Conservation (phyloP, 2,888 invertebrate genomes). For the Nomada goodeniana region DNA sequence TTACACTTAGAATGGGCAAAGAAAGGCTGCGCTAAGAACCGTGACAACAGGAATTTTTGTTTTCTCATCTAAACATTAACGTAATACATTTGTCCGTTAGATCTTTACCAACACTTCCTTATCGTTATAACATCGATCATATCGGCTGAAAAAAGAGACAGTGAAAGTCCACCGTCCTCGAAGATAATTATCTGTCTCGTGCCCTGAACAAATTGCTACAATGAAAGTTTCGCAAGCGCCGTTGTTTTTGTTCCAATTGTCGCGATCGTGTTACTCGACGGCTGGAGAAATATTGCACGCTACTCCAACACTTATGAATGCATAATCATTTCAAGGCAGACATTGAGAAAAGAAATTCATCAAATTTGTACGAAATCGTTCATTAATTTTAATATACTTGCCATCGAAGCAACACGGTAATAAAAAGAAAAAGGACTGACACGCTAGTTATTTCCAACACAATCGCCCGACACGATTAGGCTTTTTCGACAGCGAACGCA, state of each 20-base stretch:
- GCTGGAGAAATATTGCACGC: no score
- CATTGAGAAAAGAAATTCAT: background rate
- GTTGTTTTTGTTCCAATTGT: background rate
- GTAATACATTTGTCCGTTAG: background rate
- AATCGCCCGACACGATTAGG: background rate
- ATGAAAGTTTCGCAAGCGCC: slow-evolving; percentile 12
- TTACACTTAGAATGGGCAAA: background rate
- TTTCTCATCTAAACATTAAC: background rate
- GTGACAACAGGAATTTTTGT: background rate
- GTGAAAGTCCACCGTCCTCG: slow-evolving; percentile 19
- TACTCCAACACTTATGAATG: no score
- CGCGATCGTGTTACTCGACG: no score
- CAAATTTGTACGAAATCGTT: background rate
- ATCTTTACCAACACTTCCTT: background rate
- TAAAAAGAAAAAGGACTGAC: background rate
- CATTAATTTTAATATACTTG: background rate
- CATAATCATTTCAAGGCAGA: background rate
- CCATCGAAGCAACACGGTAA: no score
- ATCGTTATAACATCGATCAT: background rate
- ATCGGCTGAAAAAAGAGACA: background rate
- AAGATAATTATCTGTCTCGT: slow-evolving; percentile 11
- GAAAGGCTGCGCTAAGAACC: background rate
- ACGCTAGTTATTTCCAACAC: background rate
- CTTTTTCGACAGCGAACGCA: background rate
- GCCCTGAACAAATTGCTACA: background rate